phyloP scores from a whole-genome alignment of 2,113 vertebrate species.

The Bostrychus sinensis region DNA sequence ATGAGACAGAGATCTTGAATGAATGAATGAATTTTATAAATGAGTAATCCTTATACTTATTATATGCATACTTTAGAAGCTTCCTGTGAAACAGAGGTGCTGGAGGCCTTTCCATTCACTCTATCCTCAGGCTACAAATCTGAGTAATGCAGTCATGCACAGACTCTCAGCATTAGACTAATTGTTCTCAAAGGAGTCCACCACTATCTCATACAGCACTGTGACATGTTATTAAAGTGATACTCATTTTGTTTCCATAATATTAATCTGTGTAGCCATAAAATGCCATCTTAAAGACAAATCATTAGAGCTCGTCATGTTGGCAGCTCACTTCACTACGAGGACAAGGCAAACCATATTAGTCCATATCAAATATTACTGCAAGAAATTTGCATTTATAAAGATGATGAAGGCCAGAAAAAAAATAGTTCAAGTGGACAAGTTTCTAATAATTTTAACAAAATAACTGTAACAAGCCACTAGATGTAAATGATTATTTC shows the following conservation, averaged over 20 bases:
- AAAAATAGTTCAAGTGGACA: background rate
- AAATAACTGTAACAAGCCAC: background rate
- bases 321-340: background rate
- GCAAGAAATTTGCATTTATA: slow-evolving; percentile 13
- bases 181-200: slow-evolving; percentile 42
- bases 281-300: slow-evolving; percentile 40
- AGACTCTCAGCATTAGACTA: slow-evolving; percentile 41
- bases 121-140: slow-evolving; percentile 3
- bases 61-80: no score
- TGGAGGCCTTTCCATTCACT: slow-evolving; percentile 14
- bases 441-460: background rate
- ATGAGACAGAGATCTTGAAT: no score
- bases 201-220: slow-evolving; percentile 22
- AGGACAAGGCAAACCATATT: background rate
- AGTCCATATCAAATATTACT: slow-evolving; percentile 24
- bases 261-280: slow-evolving; percentile 35
- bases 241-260: slow-evolving; percentile 35
- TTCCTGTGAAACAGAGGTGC: no score
- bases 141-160: background rate
- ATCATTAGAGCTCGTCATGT: slow-evolving; percentile 37
- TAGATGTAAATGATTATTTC: background rate
- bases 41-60: no score
- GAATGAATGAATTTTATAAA: no score
- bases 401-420: background rate
- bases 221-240: slow-evolving; percentile 36